Conservation (phyloP, 1,140 invertebrate genomes). For the Drosophila suzukii region DNA sequence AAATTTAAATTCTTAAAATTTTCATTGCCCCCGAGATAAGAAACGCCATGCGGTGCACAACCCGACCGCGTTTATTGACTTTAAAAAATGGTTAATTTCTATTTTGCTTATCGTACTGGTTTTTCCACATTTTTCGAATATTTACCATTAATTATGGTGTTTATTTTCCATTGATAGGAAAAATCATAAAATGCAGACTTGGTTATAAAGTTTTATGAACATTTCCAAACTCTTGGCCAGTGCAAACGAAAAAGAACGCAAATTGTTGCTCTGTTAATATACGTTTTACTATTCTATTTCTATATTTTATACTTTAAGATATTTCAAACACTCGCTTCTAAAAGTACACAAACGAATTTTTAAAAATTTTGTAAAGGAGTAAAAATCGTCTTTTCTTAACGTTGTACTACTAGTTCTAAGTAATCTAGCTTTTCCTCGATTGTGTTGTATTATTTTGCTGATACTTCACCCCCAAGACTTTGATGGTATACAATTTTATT, state of each 20-base stretch:
- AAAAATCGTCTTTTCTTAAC: too few species aligned
- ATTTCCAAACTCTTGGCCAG: background rate
- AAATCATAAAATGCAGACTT: background rate
- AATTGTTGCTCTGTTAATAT: too few species aligned
- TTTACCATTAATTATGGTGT: conserved; percentile 1
- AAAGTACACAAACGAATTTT: too few species aligned
- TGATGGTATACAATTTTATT: conserved; percentile 47
- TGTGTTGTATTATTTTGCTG: background rate
- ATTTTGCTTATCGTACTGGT: conserved; percentile 27
- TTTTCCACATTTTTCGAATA: conserved; percentile 1
- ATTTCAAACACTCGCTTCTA: background rate
- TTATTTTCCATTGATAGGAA: background rate
- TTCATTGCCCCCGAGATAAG: conserved; percentile 18
- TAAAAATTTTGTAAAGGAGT: too few species aligned
- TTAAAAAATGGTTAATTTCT: conserved; percentile 13
- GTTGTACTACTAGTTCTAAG: background rate
- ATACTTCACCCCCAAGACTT: conserved; percentile 4
- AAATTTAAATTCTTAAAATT: conserved; percentile 34
- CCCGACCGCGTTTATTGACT: conserved; percentile 16
- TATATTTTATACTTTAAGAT: background rate
- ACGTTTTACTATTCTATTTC: too few species aligned
- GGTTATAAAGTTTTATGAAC: background rate
- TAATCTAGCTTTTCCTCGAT: background rate
- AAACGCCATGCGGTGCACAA: background rate
- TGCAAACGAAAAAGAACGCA: background rate